phyloP scores from a whole-genome alignment of 1,140 invertebrate genomes.

The Euura saliciscinereae region DNA sequence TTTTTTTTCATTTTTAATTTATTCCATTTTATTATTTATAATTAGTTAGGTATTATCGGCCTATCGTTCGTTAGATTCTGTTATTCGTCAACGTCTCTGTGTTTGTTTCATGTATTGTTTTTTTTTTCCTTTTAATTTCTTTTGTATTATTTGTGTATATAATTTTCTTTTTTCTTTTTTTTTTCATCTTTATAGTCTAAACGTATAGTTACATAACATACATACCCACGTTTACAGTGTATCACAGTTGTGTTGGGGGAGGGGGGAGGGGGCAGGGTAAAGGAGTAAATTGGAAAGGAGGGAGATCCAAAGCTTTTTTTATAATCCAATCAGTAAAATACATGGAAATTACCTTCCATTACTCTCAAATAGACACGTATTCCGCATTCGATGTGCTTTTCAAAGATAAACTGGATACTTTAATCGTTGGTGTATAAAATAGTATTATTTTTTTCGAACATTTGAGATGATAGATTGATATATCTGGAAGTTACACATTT shows the following conservation, averaged over 20 bases:
- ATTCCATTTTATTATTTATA: conserved; percentile 41
- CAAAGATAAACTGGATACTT: too few relatives aligned
- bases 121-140: conserved; percentile 27
- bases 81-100: conserved; percentile 16
- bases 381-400: too few relatives aligned
- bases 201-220: conserved; percentile 52
- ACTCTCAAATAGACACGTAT: too few relatives aligned
- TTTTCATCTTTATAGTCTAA: conserved; percentile 43
- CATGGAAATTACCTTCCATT: background rate
- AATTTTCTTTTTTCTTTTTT: conserved; percentile 18
- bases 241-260: conserved; percentile 57
- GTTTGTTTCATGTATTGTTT: conserved; percentile 26
- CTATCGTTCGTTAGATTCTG: conserved; percentile 32
- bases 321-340: conserved; percentile 3
- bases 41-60: conserved; percentile 38
- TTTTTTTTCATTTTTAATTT: conserved; percentile 30
- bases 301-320: conserved; percentile 20
- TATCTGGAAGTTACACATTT: too few relatives aligned
- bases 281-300: conserved; percentile 25
- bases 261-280: conserved; percentile 35
- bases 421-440: too few relatives aligned
- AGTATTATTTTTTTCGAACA: too few relatives aligned
- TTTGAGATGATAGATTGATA: too few relatives aligned
- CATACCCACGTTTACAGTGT: conserved; percentile 52
- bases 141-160: background rate